Evolutionary conservation across 2,797 vertebrate species (phyloP).

Genomic region (Gobio occitaniae): DNA sequence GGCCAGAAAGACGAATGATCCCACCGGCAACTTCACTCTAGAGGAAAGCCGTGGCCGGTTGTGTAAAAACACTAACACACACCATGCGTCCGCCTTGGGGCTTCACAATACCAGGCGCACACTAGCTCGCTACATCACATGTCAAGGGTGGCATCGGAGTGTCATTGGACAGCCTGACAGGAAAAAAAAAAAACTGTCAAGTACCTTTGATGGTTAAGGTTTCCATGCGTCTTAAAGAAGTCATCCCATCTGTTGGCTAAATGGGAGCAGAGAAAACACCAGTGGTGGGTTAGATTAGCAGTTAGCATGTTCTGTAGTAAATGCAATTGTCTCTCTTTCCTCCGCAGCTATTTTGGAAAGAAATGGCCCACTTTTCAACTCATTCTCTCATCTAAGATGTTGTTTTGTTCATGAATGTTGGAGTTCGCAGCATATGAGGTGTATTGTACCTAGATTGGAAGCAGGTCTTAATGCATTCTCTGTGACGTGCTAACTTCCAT

Average conservation of each 20-base stretch:
- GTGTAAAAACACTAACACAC: constrained; percentile 37
- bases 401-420: constrained; percentile 18
- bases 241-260: constrained; percentile 9
- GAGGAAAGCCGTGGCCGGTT: constrained; percentile 16
- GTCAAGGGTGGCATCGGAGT: constrained; percentile 14
- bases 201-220: constrained; percentile 35
- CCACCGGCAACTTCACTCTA: constrained; percentile 27
- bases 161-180: constrained; percentile 22
- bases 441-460: constrained; percentile 1
- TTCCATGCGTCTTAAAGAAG: constrained; percentile 24
- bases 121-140: constrained; percentile 15
- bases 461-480: constrained; percentile 35
- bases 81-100: background rate
- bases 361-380: background rate
- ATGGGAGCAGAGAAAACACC: background rate
- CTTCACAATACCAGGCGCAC: constrained; percentile 10
- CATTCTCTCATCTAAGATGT: constrained; percentile 10
- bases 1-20: constrained; percentile 53
- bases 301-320: background rate
- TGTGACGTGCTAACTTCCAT: constrained; percentile 3
- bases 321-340: background rate
- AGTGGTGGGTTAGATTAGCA: constrained; percentile 37
- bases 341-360: background rate
- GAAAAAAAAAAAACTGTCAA: constrained; percentile 24
- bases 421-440: background rate